Evolutionary conservation across 2,888 invertebrate genomes (phyloP).

Genomic region (Reticulitermes lucifugus): DNA sequence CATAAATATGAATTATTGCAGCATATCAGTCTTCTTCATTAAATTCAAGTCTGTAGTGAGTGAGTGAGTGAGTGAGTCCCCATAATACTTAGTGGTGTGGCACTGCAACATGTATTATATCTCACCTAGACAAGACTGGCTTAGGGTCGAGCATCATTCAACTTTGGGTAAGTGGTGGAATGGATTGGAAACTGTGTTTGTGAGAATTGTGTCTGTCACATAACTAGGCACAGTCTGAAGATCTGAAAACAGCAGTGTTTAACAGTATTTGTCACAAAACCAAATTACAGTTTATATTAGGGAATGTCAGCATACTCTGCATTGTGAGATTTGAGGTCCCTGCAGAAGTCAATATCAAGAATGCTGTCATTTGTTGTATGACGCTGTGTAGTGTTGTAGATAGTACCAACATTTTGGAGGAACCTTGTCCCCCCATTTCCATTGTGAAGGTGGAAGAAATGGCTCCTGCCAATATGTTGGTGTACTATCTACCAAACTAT

Average conservation of each 20-base stretch:
- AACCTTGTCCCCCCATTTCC: too few relatives aligned
- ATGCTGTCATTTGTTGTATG: too few relatives aligned
- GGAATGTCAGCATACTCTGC: too few relatives aligned
- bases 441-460: too few relatives aligned
- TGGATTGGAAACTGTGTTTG: slow-evolving; percentile 9
- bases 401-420: too few relatives aligned
- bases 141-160: neutral
- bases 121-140: slow-evolving; percentile 34
- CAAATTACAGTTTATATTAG: too few relatives aligned
- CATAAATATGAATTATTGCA: neutral
- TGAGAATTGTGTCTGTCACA: neutral
- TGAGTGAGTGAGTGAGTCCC: neutral
- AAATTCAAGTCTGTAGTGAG: slow-evolving; percentile 17
- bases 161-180: slow-evolving; percentile 27
- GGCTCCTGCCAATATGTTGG: too few relatives aligned
- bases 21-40: slow-evolving; percentile 10
- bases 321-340: too few relatives aligned
- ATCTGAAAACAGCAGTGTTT: neutral
- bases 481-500: too few relatives aligned
- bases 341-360: too few relatives aligned
- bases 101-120: slow-evolving; percentile 35
- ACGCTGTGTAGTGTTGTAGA: too few relatives aligned
- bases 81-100: slow-evolving; percentile 28
- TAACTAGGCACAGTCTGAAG: neutral
- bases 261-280: neutral